phyloP scores from a whole-genome alignment of 2,888 invertebrate species.

The Heliconius erato region DNA sequence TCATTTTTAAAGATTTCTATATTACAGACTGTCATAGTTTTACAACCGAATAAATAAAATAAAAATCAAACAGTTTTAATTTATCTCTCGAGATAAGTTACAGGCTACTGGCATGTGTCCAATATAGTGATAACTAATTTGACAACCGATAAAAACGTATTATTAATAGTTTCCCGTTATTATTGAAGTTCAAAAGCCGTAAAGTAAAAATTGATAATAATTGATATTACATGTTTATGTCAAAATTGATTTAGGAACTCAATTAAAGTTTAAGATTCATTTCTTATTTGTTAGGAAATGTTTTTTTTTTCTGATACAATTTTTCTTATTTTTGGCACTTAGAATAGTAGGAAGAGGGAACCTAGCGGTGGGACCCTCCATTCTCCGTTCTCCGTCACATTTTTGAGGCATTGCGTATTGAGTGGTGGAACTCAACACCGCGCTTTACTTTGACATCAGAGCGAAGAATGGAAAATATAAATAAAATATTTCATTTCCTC shows the following conservation, averaged over 20 bases:
- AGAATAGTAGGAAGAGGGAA: no score
- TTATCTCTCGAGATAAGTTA: constrained; percentile 55
- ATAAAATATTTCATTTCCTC: no score
- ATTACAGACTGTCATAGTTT: no score
- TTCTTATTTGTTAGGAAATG: background rate
- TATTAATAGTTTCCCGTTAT: constrained; percentile 37
- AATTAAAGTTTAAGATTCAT: background rate
- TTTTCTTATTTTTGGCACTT: no score
- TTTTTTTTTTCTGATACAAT: background rate
- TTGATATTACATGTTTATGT: constrained; percentile 3
- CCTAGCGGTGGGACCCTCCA: no score
- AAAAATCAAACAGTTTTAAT: constrained; percentile 50
- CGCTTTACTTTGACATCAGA: no score
- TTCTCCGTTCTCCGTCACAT: no score
- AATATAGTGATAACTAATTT: constrained; percentile 56
- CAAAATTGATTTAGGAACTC: background rate
- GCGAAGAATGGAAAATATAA: no score
- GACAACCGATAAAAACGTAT: constrained; percentile 51
- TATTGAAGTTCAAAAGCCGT: constrained; percentile 11
- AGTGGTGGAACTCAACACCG: no score
- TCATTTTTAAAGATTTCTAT: no score
- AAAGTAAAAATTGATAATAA: background rate
- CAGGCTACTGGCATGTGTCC: constrained; percentile 58
- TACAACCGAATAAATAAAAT: background rate
- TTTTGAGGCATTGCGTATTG: no score